Evolutionary conservation across 2,113 vertebrate species (phyloP).

Genomic region (Edolisoma coerulescens): DNA sequence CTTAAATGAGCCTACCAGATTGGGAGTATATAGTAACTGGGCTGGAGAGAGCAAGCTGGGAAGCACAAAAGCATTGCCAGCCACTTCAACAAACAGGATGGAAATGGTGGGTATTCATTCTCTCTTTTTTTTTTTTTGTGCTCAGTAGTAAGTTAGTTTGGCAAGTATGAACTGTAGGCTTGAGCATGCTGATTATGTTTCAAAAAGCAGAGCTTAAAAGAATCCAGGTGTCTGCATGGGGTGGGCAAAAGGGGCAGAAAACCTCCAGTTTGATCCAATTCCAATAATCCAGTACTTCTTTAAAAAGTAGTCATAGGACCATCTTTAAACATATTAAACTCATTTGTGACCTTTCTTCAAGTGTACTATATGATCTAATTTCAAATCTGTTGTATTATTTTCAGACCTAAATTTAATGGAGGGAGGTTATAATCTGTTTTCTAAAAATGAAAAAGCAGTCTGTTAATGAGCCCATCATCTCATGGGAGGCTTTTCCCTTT

Average conservation of each 20-base stretch:
- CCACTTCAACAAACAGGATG: not conserved
- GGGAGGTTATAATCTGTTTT: not conserved
- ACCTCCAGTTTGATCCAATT: not conserved
- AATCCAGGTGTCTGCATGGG: not conserved
- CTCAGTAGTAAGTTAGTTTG: not conserved
- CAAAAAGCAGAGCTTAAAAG: not conserved
- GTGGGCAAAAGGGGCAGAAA: not conserved
- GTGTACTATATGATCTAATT: not conserved
- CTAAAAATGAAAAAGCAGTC: not conserved
- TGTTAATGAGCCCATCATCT: not conserved
- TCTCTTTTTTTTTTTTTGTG: not conserved
- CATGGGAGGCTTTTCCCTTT: not conserved
- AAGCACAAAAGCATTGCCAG: not conserved
- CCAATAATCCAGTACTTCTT: not conserved
- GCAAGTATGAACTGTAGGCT: not conserved
- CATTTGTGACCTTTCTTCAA: not conserved
- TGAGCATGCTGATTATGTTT: not conserved
- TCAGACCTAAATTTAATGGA: not conserved
- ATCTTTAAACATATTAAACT: not conserved
- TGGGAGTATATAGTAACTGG: not conserved
- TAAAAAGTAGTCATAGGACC: not conserved
- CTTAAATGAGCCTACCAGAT: not conserved
- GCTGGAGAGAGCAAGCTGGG: not conserved
- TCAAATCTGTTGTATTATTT: not conserved
- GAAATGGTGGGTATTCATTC: constrained; percentile 2